Evolutionary conservation across 2,797 vertebrate species (phyloP), one percentile per base, ranked within the genome.

Genomic region (Helicolenus hilgendorfi): DNA sequence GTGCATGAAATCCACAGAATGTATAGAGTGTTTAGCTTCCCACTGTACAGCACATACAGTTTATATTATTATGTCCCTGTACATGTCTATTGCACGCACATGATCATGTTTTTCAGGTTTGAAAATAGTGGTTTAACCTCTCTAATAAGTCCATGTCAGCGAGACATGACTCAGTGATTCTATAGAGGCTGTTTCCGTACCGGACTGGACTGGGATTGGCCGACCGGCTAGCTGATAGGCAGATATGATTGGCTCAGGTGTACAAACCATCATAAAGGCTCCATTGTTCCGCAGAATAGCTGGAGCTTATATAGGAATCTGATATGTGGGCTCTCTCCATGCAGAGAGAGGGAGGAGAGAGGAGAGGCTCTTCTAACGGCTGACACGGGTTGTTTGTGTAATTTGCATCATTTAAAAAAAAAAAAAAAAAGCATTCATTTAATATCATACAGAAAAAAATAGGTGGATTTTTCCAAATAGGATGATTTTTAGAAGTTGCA

Each of bases 171-270:
- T 63, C 65, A 58, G 2, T 59, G 65, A 63, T 10, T 49, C 62
- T 33, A 59, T 10, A 58, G 45, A 11, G 20, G 56, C 45, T 31
- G 72, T 77, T 4, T 11, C 1, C 11, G 75, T 3, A 13, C 79
- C 36, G 77, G 49, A 13, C 79, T 49, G 76, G 53, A 6, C 29
- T 63, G 63, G 24, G 64, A 81, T 72, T 74, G 83, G 72, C 20
- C 6, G 20, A n/a, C 18, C 5, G 4, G 49, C 49, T 0, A 14
- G 35, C 84, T 89, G 93, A 92, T 89, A 27, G 79, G 49, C 65
- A 80, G 89, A 90, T 91, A 69, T 70, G 91, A 94, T 90, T 92
- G 90, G 87, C 85, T 93, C 93, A 92, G 89, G 92, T 95, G 90
- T 77, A 38, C 80, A 31, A 77, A 36, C 56, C 63, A 62, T 81